Conservation (phyloP, 2,888 invertebrate genomes). For the Lithosia quadra region DNA sequence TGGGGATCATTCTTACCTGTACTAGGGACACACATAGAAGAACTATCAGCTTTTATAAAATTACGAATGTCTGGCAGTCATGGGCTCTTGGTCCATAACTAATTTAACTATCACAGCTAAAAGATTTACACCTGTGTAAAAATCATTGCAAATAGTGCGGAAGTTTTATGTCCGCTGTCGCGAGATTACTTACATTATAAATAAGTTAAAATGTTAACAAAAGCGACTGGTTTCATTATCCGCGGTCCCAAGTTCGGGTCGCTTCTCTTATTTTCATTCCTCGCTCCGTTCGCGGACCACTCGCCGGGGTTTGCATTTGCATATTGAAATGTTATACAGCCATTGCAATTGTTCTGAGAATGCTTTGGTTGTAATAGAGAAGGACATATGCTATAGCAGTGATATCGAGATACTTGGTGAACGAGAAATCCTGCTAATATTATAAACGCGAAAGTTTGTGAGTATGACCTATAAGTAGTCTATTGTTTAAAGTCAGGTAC, state of each 20-base stretch:
- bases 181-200: too few species aligned
- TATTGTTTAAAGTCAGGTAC: too few species aligned
- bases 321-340: not conserved
- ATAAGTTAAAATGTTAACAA: constrained; percentile 13
- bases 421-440: too few species aligned
- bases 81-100: too few species aligned
- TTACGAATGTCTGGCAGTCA: too few species aligned
- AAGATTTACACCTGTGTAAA: not conserved
- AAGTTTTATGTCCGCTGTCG: too few species aligned
- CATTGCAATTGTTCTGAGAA: not conserved
- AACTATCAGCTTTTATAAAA: too few species aligned
- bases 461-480: too few species aligned
- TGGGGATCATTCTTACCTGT: too few species aligned
- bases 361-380: not conserved
- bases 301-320: not conserved
- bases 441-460: too few species aligned
- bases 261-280: constrained; percentile 6
- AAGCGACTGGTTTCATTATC: constrained; percentile 10
- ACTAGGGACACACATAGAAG: too few species aligned
- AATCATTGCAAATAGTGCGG: not conserved
- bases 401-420: not conserved
- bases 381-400: not conserved
- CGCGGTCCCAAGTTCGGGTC: constrained; percentile 7
- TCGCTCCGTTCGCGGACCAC: not conserved
- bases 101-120: too few species aligned